Evolutionary conservation across 2,797 vertebrate species (phyloP).

Genomic region (Rhyacichthys aspro): DNA sequence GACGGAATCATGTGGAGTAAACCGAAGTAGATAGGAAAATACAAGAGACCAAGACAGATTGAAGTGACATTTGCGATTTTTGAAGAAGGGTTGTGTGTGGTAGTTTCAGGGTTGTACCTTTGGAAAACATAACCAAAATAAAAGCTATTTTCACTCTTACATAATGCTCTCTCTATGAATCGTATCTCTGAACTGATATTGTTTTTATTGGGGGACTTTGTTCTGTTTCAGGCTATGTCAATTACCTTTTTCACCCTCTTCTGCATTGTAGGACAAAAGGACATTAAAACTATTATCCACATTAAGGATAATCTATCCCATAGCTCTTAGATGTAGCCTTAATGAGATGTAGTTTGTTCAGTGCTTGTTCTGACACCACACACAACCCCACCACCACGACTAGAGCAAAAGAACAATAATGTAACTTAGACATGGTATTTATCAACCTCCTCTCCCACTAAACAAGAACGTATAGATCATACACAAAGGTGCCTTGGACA

Average conservation of each 20-base stretch:
- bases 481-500: slow-evolving; percentile 55
- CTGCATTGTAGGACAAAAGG: too few species aligned
- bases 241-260: too few species aligned
- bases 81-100: slow-evolving; percentile 1
- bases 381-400: background rate
- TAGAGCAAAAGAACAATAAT: background rate
- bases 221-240: too few species aligned
- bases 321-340: too few species aligned
- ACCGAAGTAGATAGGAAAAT: background rate
- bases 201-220: too few species aligned
- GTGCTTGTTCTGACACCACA: background rate
- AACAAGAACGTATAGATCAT: slow-evolving; percentile 60
- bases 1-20: slow-evolving; percentile 11
- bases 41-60: slow-evolving; percentile 7
- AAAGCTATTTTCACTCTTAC: too few species aligned
- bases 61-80: background rate
- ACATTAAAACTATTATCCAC: too few species aligned
- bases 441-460: slow-evolving; percentile 46
- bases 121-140: too few species aligned
- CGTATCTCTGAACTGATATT: too few species aligned
- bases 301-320: too few species aligned
- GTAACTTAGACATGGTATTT: slow-evolving; percentile 8
- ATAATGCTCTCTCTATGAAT: too few species aligned
- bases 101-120: background rate
- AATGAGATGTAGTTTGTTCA: too few species aligned